Base-by-base conservation (phyloP, 2,888 invertebrate genomes). In the Anthrax anthrax region DNA sequence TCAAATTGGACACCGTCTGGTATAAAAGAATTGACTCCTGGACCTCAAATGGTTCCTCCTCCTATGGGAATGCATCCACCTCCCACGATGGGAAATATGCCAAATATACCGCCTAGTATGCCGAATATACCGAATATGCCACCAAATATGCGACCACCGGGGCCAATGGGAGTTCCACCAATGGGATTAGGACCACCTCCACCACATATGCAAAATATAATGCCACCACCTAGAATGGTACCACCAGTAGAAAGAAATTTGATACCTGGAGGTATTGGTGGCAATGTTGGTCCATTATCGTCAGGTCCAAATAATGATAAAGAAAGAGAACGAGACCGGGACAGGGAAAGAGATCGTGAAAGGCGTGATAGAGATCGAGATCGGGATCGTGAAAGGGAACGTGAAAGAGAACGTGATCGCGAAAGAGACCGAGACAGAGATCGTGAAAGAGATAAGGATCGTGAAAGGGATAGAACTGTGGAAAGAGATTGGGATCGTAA, bases 11-110 rank as follows among this genome's bases (percentile, higher is more conserved):
- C 72, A 23, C 80, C 81, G 10, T 61, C 62, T 18, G 80, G 81
- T 52, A 80, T 82, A 46, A 82, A 82, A 61, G 77, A 81, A 58
- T 64, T 82, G 47, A 80, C 81, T 1, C 80, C 80, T 1, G 80
- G 78, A 1, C 74, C 76, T 5, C 58, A 53, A 34, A 62, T 60
- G 49, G 59, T 56, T 45, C 60, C 64, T 37, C 65, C 58, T 1
- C 60, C 64, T 16, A 57, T 69, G 53, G 64, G 63, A 9, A 46
- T 45, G 42, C 47, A 43, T 39, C 48, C 40, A 5, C 51, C 49
- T 10, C 63, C 55, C 8, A 62, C 63, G 5, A 53, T 66, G 47
- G 62, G 62, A 42, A 61, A 62, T 17, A 55, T 67, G 50, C 47
- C 48, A 18, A 44, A 34, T 18, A 56, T 62, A 44, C 62, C 63